phyloP scores from a whole-genome alignment of 2,888 invertebrate genomes.

The Mimumesa dahlbomi region DNA sequence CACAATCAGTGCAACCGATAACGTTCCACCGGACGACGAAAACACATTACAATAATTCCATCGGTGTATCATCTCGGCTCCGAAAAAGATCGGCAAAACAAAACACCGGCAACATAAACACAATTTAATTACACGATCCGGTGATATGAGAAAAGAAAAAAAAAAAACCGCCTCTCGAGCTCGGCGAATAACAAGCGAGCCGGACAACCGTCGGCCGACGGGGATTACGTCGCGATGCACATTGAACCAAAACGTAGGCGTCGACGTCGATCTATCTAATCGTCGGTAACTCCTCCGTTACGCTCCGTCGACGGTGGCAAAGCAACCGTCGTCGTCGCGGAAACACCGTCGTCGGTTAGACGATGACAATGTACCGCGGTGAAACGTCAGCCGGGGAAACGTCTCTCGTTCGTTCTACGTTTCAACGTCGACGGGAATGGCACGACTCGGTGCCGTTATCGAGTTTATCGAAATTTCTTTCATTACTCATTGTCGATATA shows the following conservation, averaged over 20 bases:
- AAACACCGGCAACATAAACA: too few relatives aligned
- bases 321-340: too few relatives aligned
- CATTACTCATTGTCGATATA: constrained; percentile 51
- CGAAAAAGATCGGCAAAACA: too few relatives aligned
- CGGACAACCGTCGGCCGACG: background rate
- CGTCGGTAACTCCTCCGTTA: background rate
- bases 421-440: background rate
- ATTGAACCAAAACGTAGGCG: background rate
- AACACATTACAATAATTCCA: too few relatives aligned
- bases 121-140: too few relatives aligned
- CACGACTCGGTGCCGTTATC: constrained; percentile 26
- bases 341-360: background rate
- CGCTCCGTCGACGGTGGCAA: too few relatives aligned
- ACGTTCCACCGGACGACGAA: too few relatives aligned
- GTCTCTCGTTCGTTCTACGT: background rate
- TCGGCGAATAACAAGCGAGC: background rate
- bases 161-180: background rate
- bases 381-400: background rate
- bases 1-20: too few relatives aligned
- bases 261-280: constrained; percentile 23
- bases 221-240: background rate
- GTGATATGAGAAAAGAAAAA: too few relatives aligned
- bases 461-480: constrained; percentile 57
- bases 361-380: background rate
- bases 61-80: too few relatives aligned